Evolutionary conservation across 35 echinoderm and acorn worm genomes (phyloP).

Genomic region (Diadema setosum): DNA sequence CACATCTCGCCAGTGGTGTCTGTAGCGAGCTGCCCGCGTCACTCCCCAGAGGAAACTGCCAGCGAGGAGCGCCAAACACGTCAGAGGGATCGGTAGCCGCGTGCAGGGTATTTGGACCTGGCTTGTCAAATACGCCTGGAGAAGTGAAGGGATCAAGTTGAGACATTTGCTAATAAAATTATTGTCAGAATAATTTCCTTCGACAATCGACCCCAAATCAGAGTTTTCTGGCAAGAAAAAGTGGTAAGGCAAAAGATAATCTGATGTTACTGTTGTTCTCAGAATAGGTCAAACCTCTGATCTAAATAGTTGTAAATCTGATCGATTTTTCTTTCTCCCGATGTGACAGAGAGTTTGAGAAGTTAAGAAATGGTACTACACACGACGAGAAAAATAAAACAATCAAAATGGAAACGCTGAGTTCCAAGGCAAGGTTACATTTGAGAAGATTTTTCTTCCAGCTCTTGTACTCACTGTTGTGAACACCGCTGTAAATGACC

Average conservation of each 20-base stretch:
- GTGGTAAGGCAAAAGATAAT: too few species aligned
- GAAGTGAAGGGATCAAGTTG: background rate
- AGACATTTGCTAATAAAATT: background rate
- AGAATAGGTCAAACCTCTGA: too few species aligned
- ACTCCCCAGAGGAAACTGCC: conserved; percentile 56
- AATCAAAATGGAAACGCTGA: too few species aligned
- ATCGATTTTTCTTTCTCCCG: too few species aligned
- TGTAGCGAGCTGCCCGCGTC: conserved; percentile 31
- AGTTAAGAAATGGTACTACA: too few species aligned
- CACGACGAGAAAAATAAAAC: too few species aligned
- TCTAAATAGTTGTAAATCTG: too few species aligned
- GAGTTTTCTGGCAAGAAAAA: background rate
- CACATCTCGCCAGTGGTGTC: conserved; percentile 60
- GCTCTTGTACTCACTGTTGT: conserved; percentile 62
- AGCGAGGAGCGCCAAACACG: conserved; percentile 20
- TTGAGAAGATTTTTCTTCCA: too few species aligned
- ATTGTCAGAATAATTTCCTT: background rate
- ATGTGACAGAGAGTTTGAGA: too few species aligned
- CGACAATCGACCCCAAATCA: background rate
- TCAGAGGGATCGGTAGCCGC: conserved; percentile 45
- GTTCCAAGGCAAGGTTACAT: too few species aligned
- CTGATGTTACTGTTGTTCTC: too few species aligned
- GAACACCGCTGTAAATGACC: conserved; percentile 56
- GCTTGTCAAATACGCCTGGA: conserved; percentile 52
- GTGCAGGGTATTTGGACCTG: conserved; percentile 48